Evolutionary conservation across 2,797 vertebrate genomes (phyloP).

Genomic region (Miichthys miiuy): DNA sequence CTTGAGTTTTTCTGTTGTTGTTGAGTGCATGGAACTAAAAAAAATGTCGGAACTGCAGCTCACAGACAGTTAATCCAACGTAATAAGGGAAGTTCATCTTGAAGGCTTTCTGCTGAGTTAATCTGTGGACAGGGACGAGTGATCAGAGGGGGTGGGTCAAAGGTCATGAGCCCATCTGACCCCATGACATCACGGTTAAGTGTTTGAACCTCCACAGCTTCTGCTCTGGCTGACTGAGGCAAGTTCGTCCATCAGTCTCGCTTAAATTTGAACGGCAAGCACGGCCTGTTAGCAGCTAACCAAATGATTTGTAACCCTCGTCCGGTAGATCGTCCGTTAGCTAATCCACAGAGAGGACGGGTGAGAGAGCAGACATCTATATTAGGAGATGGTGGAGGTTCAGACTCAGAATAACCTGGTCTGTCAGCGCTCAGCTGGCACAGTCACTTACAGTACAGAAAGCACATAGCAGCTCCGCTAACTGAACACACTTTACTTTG

Average conservation of each 20-base stretch:
- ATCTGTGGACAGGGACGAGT: neutral
- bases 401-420: slow-evolving; percentile 75
- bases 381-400: slow-evolving; percentile 81
- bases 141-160: slow-evolving; percentile 1
- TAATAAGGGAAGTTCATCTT: neutral
- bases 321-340: neutral
- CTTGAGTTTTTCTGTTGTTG: neutral
- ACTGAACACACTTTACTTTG: neutral
- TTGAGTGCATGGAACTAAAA: neutral
- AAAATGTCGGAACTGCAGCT: neutral
- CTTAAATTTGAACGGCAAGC: neutral
- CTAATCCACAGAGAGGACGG: slow-evolving; percentile 2
- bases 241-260: slow-evolving; percentile 5
- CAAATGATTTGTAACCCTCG: neutral
- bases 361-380: slow-evolving; percentile 65
- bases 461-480: slow-evolving; percentile 31
- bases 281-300: slow-evolving; percentile 15
- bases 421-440: slow-evolving; percentile 75
- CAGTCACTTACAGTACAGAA: slow-evolving; percentile 59
- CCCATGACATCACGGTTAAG: slow-evolving; percentile 19
- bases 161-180: slow-evolving; percentile 27
- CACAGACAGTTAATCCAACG: neutral
- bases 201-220: neutral
- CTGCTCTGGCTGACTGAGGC: neutral
- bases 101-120: neutral